Evolutionary conservation across 2,113 vertebrate species (phyloP), one percentile per base, ranked within the genome.

Genomic region (Tetrao urogallus): DNA sequence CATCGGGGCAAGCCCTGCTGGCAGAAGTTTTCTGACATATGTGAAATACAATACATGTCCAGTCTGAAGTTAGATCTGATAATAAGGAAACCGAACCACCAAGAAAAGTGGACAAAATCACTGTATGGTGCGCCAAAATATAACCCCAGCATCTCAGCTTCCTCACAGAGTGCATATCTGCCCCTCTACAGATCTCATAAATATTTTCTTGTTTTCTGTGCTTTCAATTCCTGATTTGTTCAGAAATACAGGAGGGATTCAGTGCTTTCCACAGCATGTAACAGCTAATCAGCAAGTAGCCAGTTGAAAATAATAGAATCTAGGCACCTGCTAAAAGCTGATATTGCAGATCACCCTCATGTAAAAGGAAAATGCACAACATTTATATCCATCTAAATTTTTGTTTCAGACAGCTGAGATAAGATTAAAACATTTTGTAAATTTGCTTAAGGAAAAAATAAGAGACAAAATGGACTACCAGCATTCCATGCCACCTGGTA

Each of bases 301-400:
- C 47, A 85, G 83, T 28, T 78, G 90, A 96, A 97, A 97, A 97
- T 89, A 94, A 97, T 97, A 96, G 65, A 66, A 89, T 83, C 88
- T 79, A 84, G 71, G 75, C 65, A 79, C 60, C 82, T 96, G 87
- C 45, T 93, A 92, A 64, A 95, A 89, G 57, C 82, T 95, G 34
- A 52, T 91, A 84, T 92, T 97, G 95, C 92, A 95, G 93, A 89
- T 96, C 73, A 86, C 71, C 71, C 63, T 75, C 57, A 89, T 88
- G 77, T 60, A 91, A 75, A 57, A 91, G 85, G 34, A 82, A 97
- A 95, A 92, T 8, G 48, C 43, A 92, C 45, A 66, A 43, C 64
- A 70, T 50, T 50, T 50, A 50, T 13, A 50, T 50, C 4, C 24
- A 50, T 25, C 22, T 50, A 50, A 50, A 47, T 38, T 88, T 76